Conservation (phyloP, 2,888 invertebrate genomes). For the Ypsolopha sequella region DNA sequence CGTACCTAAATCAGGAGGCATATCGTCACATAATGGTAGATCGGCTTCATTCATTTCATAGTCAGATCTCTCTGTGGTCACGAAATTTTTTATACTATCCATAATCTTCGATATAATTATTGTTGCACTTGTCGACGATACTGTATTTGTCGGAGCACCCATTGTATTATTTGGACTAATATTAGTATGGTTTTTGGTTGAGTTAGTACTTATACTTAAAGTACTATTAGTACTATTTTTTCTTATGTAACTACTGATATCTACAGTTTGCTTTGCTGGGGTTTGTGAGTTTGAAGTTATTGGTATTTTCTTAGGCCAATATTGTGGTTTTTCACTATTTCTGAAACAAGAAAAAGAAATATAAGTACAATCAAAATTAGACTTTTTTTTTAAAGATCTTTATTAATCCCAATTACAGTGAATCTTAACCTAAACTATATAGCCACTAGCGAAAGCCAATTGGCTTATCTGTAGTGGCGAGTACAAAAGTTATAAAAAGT, state of each 20-base stretch:
- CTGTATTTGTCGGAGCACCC: slow-evolving; percentile 9
- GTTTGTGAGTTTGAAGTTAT: slow-evolving; percentile 8
- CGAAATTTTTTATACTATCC: slow-evolving; percentile 34
- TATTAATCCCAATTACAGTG: too few species aligned
- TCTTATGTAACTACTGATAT: slow-evolving; percentile 5
- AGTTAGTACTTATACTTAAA: too few species aligned
- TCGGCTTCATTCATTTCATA: slow-evolving; percentile 29
- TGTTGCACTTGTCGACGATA: slow-evolving; percentile 7
- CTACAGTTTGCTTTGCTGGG: slow-evolving; percentile 11
- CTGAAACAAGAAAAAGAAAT: slow-evolving; percentile 22
- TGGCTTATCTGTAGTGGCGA: too few species aligned
- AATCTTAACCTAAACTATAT: too few species aligned
- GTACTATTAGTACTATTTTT: slow-evolving; percentile 5
- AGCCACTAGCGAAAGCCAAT: too few species aligned
- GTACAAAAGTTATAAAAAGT: too few species aligned
- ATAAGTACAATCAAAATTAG: background rate
- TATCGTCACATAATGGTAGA: slow-evolving; percentile 68
- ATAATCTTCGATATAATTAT: slow-evolving; percentile 36
- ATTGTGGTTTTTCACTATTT: slow-evolving; percentile 27
- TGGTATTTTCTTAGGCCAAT: slow-evolving; percentile 33
- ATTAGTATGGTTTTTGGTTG: slow-evolving; percentile 11
- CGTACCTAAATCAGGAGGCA: slow-evolving; percentile 76
- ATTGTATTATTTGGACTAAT: background rate
- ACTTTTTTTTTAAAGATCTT: too few species aligned
- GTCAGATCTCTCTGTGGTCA: slow-evolving; percentile 32